These are phyloP conservation scores for Ptiloglossa arizonensis DNA, from an alignment of 1,140 invertebrate genomes.

Conservation along the genomic window DNA sequence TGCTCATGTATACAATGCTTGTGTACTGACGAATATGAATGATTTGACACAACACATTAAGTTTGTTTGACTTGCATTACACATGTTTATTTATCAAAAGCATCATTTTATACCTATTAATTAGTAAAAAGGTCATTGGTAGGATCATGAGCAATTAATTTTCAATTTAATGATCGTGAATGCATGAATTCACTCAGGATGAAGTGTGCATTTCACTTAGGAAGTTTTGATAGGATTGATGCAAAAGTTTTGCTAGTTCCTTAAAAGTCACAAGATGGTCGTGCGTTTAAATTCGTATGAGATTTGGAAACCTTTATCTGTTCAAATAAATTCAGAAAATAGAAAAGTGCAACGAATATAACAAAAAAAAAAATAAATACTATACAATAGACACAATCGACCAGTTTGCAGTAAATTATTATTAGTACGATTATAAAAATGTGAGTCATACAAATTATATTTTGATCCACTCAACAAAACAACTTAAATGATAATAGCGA, in stretches of 20 bases:
- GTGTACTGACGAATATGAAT: slow-evolving; percentile 71
- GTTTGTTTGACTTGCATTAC: slow-evolving; percentile 76
- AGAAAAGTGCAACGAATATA: not conserved
- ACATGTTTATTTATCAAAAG: slow-evolving; percentile 77
- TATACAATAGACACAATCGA: slow-evolving; percentile 6
- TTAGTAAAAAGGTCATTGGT: slow-evolving; percentile 78
- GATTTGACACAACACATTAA: slow-evolving; percentile 75
- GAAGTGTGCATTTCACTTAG: slow-evolving; percentile 65
- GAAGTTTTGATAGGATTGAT: slow-evolving; percentile 69
- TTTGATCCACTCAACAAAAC: slow-evolving; percentile 21
- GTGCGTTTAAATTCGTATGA: slow-evolving; percentile 1
- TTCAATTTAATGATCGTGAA: slow-evolving; percentile 69
- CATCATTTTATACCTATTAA: slow-evolving; percentile 74
- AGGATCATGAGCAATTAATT: slow-evolving; percentile 74
- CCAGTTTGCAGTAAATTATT: slow-evolving; percentile 7
- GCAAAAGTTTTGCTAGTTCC: slow-evolving; percentile 68
- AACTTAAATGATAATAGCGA: slow-evolving; percentile 11
- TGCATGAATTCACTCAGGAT: slow-evolving; percentile 65
- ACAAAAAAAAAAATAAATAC: slow-evolving; percentile 28
- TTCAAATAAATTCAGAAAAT: not conserved
- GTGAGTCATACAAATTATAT: slow-evolving; percentile 27
- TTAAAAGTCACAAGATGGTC: not conserved
- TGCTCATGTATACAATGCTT: slow-evolving; percentile 71
- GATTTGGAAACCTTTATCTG: slow-evolving; percentile 27
- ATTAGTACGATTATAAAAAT: slow-evolving; percentile 28